Evolutionary conservation across 2,888 invertebrate species (phyloP).

Genomic region (Lepidocyrtinus sp.): DNA sequence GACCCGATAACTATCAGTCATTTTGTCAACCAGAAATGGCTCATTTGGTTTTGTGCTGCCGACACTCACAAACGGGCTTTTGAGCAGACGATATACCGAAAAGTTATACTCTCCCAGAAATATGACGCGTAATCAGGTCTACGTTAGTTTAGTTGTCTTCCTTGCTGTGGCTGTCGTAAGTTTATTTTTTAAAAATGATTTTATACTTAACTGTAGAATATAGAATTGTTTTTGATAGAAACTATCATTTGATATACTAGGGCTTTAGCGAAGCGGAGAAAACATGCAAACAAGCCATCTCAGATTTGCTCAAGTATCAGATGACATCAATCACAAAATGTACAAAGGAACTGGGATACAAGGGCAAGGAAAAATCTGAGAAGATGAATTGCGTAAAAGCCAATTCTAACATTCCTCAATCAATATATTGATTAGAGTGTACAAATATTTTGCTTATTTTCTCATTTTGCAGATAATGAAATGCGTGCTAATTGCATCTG

Average conservation of each 20-base stretch:
- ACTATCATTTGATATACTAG: constrained; percentile 19
- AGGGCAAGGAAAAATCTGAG: constrained; percentile 62
- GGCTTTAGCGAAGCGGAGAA: constrained; percentile 33
- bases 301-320: constrained; percentile 56
- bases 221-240: neutral
- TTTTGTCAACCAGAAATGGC: too few relatives aligned
- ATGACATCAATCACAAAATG: constrained; percentile 53
- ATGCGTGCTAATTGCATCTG: constrained; percentile 55
- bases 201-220: too few relatives aligned
- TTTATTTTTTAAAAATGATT: too few relatives aligned
- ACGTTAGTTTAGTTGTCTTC: constrained; percentile 19
- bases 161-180: constrained; percentile 43
- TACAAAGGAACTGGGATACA: constrained; percentile 57
- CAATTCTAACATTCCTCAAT: too few relatives aligned
- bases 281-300: constrained; percentile 53
- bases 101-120: too few relatives aligned
- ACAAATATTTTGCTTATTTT: constrained; percentile 8
- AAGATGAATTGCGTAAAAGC: constrained; percentile 64
- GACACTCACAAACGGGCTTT: too few relatives aligned
- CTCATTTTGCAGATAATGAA: constrained; percentile 50
- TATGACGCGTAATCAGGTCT: too few relatives aligned
- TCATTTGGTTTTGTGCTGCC: too few relatives aligned
- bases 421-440: neutral
- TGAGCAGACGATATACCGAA: too few relatives aligned
- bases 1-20: too few relatives aligned